Conservation (phyloP, 30 jellyfish, hydroid and myxozoan species). For the Nemopilema nomurai region DNA sequence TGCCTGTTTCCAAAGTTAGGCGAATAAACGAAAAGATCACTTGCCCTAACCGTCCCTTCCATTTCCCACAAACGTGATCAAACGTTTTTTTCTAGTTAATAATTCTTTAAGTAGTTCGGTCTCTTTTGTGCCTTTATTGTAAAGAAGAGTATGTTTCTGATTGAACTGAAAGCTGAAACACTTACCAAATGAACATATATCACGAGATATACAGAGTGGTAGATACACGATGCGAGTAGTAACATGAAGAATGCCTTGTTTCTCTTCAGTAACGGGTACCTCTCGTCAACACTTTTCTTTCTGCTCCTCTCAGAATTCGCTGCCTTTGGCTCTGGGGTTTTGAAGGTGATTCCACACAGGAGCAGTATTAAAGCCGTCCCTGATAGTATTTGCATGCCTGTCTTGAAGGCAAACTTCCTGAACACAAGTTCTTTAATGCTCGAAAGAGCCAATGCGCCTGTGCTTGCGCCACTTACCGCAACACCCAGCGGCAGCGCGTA, state of each 20-base stretch:
- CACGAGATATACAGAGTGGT: constrained; percentile 68
- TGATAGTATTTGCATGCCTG: constrained; percentile 66
- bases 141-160: too few relatives aligned
- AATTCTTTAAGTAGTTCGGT: neutral
- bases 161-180: neutral
- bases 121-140: neutral
- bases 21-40: too few relatives aligned
- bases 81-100: too few relatives aligned
- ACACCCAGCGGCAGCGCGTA: constrained; percentile 59
- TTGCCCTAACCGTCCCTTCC: too few relatives aligned
- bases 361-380: constrained; percentile 50
- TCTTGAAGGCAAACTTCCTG: constrained; percentile 41
- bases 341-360: constrained; percentile 69
- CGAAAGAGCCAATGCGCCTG: constrained; percentile 77
- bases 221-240: constrained; percentile 53
- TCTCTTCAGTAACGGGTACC: constrained; percentile 31
- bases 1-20: too few relatives aligned
- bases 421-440: constrained; percentile 56
- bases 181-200: constrained; percentile 89
- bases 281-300: constrained; percentile 46
- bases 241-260: constrained; percentile 67
- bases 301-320: neutral
- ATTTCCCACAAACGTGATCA: too few relatives aligned
- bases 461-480: constrained; percentile 69
- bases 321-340: constrained; percentile 17